Evolutionary conservation across 1,140 invertebrate genomes (phyloP), one percentile per base, ranked within the genome.

Genomic region (Listronotus oregonensis): DNA sequence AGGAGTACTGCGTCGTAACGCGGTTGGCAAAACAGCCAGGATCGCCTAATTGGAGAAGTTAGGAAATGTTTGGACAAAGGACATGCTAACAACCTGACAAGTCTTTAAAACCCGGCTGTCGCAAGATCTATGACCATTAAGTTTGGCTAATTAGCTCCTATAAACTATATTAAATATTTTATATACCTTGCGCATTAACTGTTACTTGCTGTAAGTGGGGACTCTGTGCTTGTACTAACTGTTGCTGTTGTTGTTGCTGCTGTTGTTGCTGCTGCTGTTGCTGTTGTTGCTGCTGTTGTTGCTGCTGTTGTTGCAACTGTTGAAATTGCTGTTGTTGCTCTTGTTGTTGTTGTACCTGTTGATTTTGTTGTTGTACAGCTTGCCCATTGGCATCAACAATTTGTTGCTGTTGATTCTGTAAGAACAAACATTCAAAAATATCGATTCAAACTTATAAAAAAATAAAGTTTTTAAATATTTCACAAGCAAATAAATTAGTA

Each of bases 151-250:
- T 27, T 27, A 27, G 21, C 21, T 27, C 5, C 5, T 27, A 1
- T 27, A 27, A 27, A 27, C 21, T 27, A 27, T 1, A 27, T 27
- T 27, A 27, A 3, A 0, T n/a, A 40, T 31, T 21, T 51, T 32
- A 11, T 55, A 64, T 64, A 71, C 71, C 71, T 21, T 74, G 74
- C 27, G 74, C 74, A 17, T 70, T 73, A 9, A 76, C 76, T 15
- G 78, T 69, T 3, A 79, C 77, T 69, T 85, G 83, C 44, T 85
- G 82, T 74, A 86, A 83, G 71, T 83, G 85, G 56, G 82, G 83
- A 70, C 82, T 82, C 72, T 81, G 80, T 32, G 80, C 77, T 54
- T 80, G 81, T n/a, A 83, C 82, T 69, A 82, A 77, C n/a, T 81
- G 77, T 69, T 83, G 82, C 44, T 74, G 73, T 31, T 74, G 66